These are phyloP conservation scores for Geodia barretti DNA, from an alignment of 37 sponge, comb jelly and placozoan species.

Conservation along the genomic window DNA sequence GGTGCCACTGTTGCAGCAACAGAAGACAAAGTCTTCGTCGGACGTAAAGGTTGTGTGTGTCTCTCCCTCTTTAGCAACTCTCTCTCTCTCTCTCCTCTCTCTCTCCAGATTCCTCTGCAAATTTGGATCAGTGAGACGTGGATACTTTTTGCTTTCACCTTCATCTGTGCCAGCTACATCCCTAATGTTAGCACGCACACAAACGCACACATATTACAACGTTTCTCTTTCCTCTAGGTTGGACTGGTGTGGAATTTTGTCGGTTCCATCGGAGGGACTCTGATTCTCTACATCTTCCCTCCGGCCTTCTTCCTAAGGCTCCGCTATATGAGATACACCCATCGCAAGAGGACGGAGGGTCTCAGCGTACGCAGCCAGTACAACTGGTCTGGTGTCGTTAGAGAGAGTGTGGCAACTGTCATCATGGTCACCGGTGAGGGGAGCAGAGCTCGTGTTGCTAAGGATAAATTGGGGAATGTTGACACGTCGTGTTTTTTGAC, in stretches of 20 bases:
- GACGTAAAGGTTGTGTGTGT: neutral
- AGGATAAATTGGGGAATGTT: too few species aligned
- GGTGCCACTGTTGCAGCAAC: too few species aligned
- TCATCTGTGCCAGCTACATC: constrained; percentile 69
- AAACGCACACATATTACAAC: neutral
- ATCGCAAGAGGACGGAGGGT: neutral
- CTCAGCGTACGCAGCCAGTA: neutral
- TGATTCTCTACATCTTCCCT: constrained; percentile 82
- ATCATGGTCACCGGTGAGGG: constrained; percentile 38
- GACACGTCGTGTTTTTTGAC: too few species aligned
- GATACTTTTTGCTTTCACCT: constrained; percentile 58
- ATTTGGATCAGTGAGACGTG: constrained; percentile 72
- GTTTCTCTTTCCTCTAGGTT: constrained; percentile 43
- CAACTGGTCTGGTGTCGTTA: neutral
- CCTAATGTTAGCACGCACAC: constrained; percentile 49
- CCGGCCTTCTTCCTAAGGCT: constrained; percentile 71
- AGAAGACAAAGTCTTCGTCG: neutral
- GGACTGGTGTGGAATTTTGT: constrained; percentile 78
- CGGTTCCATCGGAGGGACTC: constrained; percentile 60
- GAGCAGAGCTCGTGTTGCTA: too few species aligned
- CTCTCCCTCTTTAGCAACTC: too few species aligned
- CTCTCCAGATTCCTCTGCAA: constrained; percentile 23
- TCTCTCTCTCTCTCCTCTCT: neutral
- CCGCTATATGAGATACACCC: constrained; percentile 17
- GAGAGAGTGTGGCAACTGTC: constrained; percentile 33